Evolutionary conservation across 2,113 vertebrate species (phyloP).

Genomic region (Corythornis vintsioides): DNA sequence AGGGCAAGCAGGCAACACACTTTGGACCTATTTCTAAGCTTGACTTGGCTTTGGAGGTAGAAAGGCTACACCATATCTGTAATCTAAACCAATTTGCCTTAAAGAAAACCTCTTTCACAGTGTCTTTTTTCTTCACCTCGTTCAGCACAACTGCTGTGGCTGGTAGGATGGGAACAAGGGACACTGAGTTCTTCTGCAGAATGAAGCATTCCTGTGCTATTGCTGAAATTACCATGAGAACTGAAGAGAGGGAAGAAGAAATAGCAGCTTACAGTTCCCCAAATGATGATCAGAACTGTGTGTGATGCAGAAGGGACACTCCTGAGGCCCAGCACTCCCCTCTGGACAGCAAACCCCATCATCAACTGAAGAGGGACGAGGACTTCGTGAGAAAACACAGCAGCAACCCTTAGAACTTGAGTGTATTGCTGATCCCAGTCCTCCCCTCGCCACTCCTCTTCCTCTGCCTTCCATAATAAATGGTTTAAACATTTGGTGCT

Average conservation of each 20-base stretch:
- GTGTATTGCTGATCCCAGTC: neutral
- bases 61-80: neutral
- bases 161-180: neutral
- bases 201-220: neutral
- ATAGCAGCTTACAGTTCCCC: neutral
- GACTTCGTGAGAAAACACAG: neutral
- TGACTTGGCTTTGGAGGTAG: neutral
- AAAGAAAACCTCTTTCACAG: neutral
- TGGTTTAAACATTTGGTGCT: neutral
- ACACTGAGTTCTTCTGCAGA: neutral
- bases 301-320: neutral
- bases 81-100: neutral
- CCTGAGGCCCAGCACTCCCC: neutral
- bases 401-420: neutral
- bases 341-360: neutral
- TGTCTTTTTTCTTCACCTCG: neutral
- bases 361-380: neutral
- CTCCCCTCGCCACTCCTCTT: neutral
- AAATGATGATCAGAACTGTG: neutral
- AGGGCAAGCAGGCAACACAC: neutral
- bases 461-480: neutral
- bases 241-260: neutral
- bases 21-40: neutral
- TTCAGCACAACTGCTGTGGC: neutral
- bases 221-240: slow-evolving; percentile 13